Base-by-base conservation (phyloP, 2,113 vertebrate genomes). In the Burhinus oedicnemus region DNA sequence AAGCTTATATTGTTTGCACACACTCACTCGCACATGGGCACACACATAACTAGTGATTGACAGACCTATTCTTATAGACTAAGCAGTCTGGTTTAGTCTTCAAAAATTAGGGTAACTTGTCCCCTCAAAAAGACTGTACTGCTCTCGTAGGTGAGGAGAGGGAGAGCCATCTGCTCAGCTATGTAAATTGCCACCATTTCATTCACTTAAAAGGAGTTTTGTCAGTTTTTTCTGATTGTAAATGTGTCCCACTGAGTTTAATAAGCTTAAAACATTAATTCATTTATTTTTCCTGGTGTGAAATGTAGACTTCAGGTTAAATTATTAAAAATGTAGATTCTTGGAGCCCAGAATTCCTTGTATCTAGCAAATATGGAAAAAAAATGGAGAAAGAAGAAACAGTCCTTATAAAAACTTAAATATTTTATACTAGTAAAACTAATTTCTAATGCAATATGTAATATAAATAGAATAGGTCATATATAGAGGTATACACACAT, bases 211-310 rank as follows among this genome's bases (percentile, higher is more conserved):
- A 81, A 87, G 11, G 12, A 23, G 8, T 82, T 95, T 79, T 64
- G 19, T 85, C 74, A 71, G 25, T 82, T 71, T 93, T 23, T 42
- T 79, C 0, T 90, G 45, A 55, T 42, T 83, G n/a, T 68, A 68
- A 68, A 42, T 26, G 65, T 60, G 20, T 68, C 47, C 55, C 40
- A 55, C 26, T 64, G 57, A 81, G 36, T 71, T 84, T 89, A 89
- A 62, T 60, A 57, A 72, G 34, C 44, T 90, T 87, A 82, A 95
- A 83, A 17, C 23, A 27, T 89, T 78, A 87, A 79, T 79, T 81
- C 5, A 25, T 82, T 82, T 1, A 1, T 80, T 61, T 85, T 94
- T 85, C 34, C 81, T 83, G 9, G 7, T 57, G 17, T 61, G 71
- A 74, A 91, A 52, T 68, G 26, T 30, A 66, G 13, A 9, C 23